Percentiles rank a stretch among this genome's conserved stretches.
These are phyloP conservation scores for Crenuchus spilurus DNA, from an alignment of 2,797 vertebrate genomes.

Conservation along the genomic window DNA sequence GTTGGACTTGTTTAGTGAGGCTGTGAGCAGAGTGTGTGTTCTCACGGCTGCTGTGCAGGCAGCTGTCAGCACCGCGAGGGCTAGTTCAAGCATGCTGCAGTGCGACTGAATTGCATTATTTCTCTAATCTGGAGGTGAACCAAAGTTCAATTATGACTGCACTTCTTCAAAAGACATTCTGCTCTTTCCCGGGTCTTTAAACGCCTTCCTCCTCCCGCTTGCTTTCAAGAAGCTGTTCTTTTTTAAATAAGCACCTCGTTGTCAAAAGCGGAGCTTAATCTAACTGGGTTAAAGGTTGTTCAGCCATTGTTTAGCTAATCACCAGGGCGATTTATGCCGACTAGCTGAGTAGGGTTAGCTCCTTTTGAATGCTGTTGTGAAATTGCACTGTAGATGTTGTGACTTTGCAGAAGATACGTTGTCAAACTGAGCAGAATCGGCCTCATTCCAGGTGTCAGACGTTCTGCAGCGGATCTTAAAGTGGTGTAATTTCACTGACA, in stretches of 20 bases:
- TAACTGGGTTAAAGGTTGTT: constrained; percentile 1
- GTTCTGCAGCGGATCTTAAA: background rate
- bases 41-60: constrained; percentile 30
- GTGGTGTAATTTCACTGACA: background rate
- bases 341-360: background rate
- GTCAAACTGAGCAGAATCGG: background rate
- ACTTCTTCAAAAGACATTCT: background rate
- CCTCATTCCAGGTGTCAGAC: background rate
- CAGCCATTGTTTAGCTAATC: constrained; percentile 13
- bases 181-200: background rate
- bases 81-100: background rate
- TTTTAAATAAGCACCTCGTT: background rate
- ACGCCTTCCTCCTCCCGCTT: background rate
- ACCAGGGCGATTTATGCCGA: background rate
- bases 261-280: constrained; percentile 4
- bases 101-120: constrained; percentile 41
- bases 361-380: background rate
- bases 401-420: background rate
- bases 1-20: constrained; percentile 47
- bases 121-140: constrained; percentile 46
- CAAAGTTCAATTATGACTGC: constrained; percentile 17
- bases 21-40: background rate
- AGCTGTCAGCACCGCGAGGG: constrained; percentile 29
- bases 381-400: background rate
- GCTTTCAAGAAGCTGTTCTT: background rate